Evolutionary conservation across 2,888 invertebrate genomes (phyloP), one percentile per base, ranked within the genome.

Genomic region (Ornithoptera priamus): DNA sequence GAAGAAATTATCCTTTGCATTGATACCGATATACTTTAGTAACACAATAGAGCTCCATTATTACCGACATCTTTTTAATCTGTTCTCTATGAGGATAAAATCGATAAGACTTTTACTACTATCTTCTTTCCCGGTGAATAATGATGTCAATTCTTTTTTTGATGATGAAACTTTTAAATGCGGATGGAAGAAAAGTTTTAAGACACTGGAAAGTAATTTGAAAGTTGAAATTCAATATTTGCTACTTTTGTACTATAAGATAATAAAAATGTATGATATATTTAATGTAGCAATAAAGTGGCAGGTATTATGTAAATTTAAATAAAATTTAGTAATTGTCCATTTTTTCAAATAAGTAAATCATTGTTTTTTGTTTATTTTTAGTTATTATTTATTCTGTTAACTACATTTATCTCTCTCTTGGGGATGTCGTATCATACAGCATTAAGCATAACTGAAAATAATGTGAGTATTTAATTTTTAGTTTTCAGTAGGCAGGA

Each of bases 331-430:
- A 12, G 22, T 22, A 22, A 10, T 58, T 12, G 7, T 56, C 10
- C 2, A n/a, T n/a, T 24, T 22, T 22, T 12, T 53, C 4, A 12
- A 18, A 6, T 18, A n/a, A 10, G n/a, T 58, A 10, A 12, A 2
- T 22, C 30, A 63, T 57, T 50, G 24, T 10, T 58, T 59, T 50
- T 17, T 61, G 61, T 56, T 72, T 58, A 58, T 46, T 84, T 86
- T 73, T 82, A 89, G 88, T 73, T 88, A 57, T 73, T 89, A 68
- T 76, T 83, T 4, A 80, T 82, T 46, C 75, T 89, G 8, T 78
- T 82, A 60, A 72, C 81, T 0, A 74, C 83, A 1, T 88, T 90
- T 70, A 68, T 80, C 7, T 75, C 76, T 10, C 79, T 81, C 58
- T 74, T 90, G 63, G 74, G 72, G 20, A 78, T 78, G 62, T 77